Evolutionary conservation across 2,888 invertebrate species (phyloP), one percentile per base, ranked within the genome.

Genomic region (Colletes collaris): DNA sequence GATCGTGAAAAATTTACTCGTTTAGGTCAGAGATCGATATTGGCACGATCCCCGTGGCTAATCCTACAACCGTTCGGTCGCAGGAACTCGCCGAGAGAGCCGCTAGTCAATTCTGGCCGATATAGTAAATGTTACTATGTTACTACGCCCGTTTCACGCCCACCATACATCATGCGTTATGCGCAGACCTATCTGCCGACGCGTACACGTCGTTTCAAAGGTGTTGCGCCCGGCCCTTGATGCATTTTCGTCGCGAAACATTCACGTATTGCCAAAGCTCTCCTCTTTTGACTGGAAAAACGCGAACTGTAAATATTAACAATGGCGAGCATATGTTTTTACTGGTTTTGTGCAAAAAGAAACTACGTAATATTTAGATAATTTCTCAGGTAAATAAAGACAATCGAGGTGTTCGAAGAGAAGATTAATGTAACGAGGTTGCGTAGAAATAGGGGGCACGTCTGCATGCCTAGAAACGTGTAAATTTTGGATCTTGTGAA

Each of bases 111-210:
- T 78, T 76, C 81, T 87, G 76, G 84, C 87, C 86, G 88, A 89
- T 89, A 90, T 89, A 91, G 91, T 89, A 89, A 91, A 92, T 86
- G 89, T 89, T 90, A 90, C 91, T 89, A 89, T 89, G 90, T 91
- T 89, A 89, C 89, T 86, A 88, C 87, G 87, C 81, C 83, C 85
- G 90, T 89, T 88, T 86, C 86, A 90, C 91, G 90, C 92, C 90
- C 91, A 86, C 89, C 85, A 91, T 91, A 89, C 89, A 90, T 92
- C 90, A 90, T 73, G 75, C 85, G 82, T 85, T 82, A 80, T 78
- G 79, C 74, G 72, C 77, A 60, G 84, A 74, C 84, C 86, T 89
- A 87, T 86, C 87, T 88, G 88, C 81, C 76, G 79, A 84, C 72
- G 55, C 70, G 76, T 85, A 87, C 52, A 87, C 60, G 75, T 6